Base-by-base conservation (phyloP, 92 coral and sea anemone genomes). In the Palythoa caribaeorum region DNA sequence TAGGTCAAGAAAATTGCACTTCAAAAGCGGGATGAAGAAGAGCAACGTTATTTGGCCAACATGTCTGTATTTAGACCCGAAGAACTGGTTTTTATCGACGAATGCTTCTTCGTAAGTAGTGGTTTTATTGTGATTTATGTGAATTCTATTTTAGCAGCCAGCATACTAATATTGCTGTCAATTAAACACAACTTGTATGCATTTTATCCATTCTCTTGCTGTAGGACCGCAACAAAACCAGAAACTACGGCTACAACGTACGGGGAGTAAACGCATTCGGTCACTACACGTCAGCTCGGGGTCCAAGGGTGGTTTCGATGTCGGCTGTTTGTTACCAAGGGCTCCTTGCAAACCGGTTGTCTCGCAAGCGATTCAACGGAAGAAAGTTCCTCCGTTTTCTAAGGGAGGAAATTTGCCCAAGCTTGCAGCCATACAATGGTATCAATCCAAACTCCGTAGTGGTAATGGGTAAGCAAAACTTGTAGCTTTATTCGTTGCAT, bases 361-460 rank as follows among this genome's bases (percentile, higher is more conserved):
- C 92, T 36, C 51, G 84, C 40, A 74, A 48, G 55, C 47, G 11
- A 9, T 79, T 89, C 51, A 83, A 80, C 68, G 90, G 73, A 21
- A 59, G 90, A 16, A 71, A 44, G 52, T 89, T 92, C 52, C 73
- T 80, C 5, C 60, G 72, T 53, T 89, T 89, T 53, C 14, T 89
- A n/a, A 55, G 86, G 62, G 83, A 68, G 11, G 92, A 92, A 21
- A 80, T 92, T 47, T 92, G 83, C 4, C 90, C 94, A 2, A 63
- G n/a, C 17, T 77, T 92, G 88, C 89, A 92, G 60, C 87, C 92
- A 66, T 88, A 89, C 65, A 80, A 88, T 74, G 90, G 94, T 14
- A 62, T 89, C 12, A 89, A 92, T 85, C 37, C 87, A 38, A 84
- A 84, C 19, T 88, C 89, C 65, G 94, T 91, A 39, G 89, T 88